These are phyloP conservation scores for Trichonephila inaurata DNA, from an alignment of 1,140 invertebrate species.

Conservation along the genomic window DNA sequence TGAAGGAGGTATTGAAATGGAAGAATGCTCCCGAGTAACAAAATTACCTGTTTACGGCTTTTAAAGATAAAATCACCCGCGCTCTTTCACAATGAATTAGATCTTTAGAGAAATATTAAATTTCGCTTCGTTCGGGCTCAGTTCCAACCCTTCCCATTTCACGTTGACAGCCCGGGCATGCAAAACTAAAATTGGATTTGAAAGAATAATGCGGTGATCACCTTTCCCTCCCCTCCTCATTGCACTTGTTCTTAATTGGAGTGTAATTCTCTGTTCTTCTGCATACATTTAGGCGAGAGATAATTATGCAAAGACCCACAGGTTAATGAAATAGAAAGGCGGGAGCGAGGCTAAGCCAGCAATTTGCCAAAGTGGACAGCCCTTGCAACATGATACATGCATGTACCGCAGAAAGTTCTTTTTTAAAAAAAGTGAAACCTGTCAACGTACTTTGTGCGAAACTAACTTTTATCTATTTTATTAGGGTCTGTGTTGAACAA, in stretches of 20 bases:
- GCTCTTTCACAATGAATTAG: too few species aligned
- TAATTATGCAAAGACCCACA: not conserved
- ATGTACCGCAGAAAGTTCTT: not conserved
- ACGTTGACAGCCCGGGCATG: not conserved
- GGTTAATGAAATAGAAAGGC: conserved; percentile 24
- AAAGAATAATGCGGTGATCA: conserved; percentile 1
- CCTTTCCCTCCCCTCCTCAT: not conserved
- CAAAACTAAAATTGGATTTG: conserved; percentile 30
- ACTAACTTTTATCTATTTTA: not conserved
- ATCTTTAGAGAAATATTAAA: not conserved
- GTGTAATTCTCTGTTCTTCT: not conserved
- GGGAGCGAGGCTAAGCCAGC: not conserved
- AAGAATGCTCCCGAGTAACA: too few species aligned
- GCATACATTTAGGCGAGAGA: not conserved
- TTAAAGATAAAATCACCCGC: too few species aligned
- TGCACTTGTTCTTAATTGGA: not conserved
- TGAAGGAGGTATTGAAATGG: too few species aligned
- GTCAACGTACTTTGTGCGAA: not conserved
- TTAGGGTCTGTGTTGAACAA: too few species aligned
- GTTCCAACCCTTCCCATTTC: not conserved
- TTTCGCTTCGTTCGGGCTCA: not conserved
- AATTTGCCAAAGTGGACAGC: conserved; percentile 8
- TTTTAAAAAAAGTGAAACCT: not conserved
- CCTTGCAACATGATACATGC: not conserved
- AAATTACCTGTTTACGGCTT: too few species aligned